Evolutionary conservation across 64 coral and sea anemone species (phyloP).

Genomic region (Catalaphyllia jardinei): DNA sequence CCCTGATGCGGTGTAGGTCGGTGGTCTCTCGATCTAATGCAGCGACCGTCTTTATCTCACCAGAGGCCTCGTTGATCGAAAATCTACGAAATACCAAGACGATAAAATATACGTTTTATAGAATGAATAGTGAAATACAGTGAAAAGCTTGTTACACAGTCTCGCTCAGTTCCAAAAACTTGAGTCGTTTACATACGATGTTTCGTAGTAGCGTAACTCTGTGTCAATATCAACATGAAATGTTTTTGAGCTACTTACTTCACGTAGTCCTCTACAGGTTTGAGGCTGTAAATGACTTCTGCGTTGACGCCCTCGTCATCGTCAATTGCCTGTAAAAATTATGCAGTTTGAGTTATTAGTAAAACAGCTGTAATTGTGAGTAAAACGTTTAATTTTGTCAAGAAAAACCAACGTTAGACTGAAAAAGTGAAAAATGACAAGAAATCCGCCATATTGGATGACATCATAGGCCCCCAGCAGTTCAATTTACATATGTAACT

Average conservation of each 20-base stretch:
- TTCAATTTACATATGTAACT: no score
- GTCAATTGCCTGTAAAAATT: constrained; percentile 60
- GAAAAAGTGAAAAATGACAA: no score
- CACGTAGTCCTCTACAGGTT: constrained; percentile 64
- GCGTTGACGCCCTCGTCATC: constrained; percentile 70
- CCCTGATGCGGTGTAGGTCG: constrained; percentile 45
- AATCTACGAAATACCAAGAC: constrained; percentile 41
- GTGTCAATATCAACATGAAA: background rate
- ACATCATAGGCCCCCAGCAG: no score
- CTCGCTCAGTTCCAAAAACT: no score
- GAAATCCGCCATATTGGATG: no score
- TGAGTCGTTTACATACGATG: no score
- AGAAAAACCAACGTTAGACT: no score
- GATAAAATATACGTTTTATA: no score
- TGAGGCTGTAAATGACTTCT: constrained; percentile 63
- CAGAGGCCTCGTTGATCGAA: constrained; percentile 55
- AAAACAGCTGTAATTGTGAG: background rate
- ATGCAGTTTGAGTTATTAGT: background rate
- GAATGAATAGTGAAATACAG: no score
- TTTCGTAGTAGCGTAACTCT: background rate
- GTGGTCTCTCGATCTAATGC: constrained; percentile 73
- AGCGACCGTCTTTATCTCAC: constrained; percentile 69
- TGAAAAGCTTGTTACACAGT: no score
- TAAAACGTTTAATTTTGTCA: no score
- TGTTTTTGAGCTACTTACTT: constrained; percentile 54